phyloP scores from a whole-genome alignment of 2,113 vertebrate species.

The Ovis canadensis region DNA sequence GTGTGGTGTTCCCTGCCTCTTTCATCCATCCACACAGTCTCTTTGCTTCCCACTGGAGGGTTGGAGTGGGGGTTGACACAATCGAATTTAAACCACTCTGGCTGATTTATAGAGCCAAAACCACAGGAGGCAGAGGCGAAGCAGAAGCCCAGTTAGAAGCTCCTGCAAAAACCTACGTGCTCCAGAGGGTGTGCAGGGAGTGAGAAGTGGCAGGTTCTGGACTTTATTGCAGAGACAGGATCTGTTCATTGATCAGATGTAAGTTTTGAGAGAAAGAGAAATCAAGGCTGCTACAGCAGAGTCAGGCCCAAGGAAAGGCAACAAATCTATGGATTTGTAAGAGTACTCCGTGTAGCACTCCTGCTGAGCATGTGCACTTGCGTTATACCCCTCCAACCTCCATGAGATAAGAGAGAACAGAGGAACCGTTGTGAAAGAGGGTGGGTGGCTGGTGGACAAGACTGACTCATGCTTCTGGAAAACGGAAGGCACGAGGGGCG shows the following conservation, averaged over 20 bases:
- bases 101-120: not conserved
- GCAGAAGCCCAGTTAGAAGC: not conserved
- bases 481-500: not conserved
- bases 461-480: not conserved
- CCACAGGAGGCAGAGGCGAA: not conserved
- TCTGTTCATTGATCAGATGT: not conserved
- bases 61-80: not conserved
- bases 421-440: not conserved
- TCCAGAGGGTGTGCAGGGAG: not conserved
- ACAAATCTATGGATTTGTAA: not conserved
- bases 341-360: not conserved
- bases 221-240: not conserved
- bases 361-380: not conserved
- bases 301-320: not conserved
- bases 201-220: not conserved
- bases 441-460: not conserved
- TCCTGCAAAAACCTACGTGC: not conserved
- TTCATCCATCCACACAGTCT: not conserved
- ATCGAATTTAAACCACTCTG: not conserved
- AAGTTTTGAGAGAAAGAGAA: not conserved
- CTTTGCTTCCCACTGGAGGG: not conserved
- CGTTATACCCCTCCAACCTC: not conserved
- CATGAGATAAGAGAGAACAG: not conserved
- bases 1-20: not conserved
- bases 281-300: not conserved